phyloP scores from a whole-genome alignment of 2,888 invertebrate genomes.

The Chromoteleia sp. region DNA sequence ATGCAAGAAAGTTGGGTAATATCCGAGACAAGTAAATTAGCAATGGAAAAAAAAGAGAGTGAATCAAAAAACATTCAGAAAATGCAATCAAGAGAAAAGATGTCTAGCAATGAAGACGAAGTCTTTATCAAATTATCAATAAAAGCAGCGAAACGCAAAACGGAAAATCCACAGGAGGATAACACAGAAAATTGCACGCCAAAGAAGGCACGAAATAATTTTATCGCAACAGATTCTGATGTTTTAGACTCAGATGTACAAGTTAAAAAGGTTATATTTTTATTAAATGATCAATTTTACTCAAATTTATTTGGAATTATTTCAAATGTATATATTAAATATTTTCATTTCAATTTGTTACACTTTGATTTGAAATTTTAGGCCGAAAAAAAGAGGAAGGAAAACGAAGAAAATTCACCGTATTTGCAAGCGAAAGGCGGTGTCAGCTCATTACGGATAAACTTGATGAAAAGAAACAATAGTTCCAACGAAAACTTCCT shows the following conservation, averaged over 20 bases:
- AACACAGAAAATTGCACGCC: conserved; percentile 12
- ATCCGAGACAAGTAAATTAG: background rate
- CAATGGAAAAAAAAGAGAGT: background rate
- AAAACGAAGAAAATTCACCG: conserved; percentile 72
- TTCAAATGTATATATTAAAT: conserved; percentile 1
- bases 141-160: conserved; percentile 15
- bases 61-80: background rate
- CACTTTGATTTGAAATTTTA: conserved; percentile 4
- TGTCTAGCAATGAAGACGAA: too few species aligned
- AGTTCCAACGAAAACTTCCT: background rate
- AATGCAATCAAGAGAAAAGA: background rate
- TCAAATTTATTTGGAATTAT: background rate
- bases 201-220: conserved; percentile 1
- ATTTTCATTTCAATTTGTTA: conserved; percentile 6
- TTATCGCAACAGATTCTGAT: conserved; percentile 1
- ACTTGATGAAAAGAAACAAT: conserved; percentile 28
- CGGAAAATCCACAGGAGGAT: background rate
- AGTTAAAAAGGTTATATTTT: conserved; percentile 5
- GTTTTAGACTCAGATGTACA: background rate
- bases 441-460: conserved; percentile 44
- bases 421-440: conserved; percentile 71
- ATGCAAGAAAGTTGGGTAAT: conserved; percentile 17
- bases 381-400: conserved; percentile 42
- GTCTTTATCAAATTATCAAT: too few species aligned
- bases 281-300: too few species aligned